These are phyloP conservation scores for Zonitis immaculata DNA, from an alignment of 2,888 invertebrate genomes.

Conservation along the genomic window DNA sequence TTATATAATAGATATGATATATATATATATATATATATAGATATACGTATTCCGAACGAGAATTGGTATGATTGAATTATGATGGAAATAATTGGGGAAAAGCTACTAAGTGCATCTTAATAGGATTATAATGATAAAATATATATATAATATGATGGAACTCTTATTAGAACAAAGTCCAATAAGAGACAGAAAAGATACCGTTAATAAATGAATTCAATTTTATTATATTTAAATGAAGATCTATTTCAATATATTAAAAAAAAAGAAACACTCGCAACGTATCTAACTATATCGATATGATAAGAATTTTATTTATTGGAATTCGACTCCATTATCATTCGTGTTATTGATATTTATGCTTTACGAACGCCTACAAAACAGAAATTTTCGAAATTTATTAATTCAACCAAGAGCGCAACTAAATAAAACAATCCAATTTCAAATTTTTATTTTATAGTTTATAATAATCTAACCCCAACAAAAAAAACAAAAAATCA, in stretches of 20 bases:
- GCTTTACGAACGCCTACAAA: not conserved
- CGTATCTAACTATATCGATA: not conserved
- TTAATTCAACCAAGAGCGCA: too few species aligned
- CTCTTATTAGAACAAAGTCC: slow-evolving; percentile 1
- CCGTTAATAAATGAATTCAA: not conserved
- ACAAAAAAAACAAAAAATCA: too few species aligned
- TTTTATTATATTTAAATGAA: not conserved
- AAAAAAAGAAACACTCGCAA: not conserved
- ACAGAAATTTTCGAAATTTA: too few species aligned
- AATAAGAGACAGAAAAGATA: not conserved
- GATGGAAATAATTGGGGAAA: slow-evolving; percentile 2
- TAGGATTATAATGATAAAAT: slow-evolving; percentile 2
- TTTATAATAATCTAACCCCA: too few species aligned
- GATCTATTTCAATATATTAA: not conserved
- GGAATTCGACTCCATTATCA: not conserved
- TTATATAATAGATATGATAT: too few species aligned
- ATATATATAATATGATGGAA: slow-evolving; percentile 1
- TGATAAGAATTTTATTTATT: not conserved
- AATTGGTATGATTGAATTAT: slow-evolving; percentile 2
- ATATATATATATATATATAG: too few species aligned
- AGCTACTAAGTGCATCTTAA: slow-evolving; percentile 2
- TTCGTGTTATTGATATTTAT: not conserved
- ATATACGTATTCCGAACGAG: not conserved
- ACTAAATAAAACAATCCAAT: too few species aligned
- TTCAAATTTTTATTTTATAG: too few species aligned